phyloP scores from a whole-genome alignment of 1,140 invertebrate species.

The Papilio dardanus region DNA sequence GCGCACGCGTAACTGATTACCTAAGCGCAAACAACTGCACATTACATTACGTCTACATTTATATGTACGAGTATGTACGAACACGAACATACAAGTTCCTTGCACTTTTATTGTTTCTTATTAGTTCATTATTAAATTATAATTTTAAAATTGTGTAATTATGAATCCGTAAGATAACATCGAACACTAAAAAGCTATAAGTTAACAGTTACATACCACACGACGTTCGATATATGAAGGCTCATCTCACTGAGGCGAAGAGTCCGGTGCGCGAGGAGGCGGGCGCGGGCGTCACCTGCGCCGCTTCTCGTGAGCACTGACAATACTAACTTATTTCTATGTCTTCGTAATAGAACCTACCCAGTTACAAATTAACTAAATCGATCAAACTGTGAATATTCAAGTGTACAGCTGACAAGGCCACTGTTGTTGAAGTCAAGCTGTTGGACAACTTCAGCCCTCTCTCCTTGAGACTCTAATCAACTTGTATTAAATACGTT shows the following conservation, averaged over 20 bases:
- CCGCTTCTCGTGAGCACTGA: neutral
- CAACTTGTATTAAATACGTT: neutral
- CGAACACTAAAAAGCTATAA: too few species aligned
- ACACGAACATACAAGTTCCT: constrained; percentile 17
- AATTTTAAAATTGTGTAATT: too few species aligned
- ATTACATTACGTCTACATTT: constrained; percentile 6
- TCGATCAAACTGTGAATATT: neutral
- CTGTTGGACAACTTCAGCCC: neutral
- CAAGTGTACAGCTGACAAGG: neutral
- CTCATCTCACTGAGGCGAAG: constrained; percentile 32
- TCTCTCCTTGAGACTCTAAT: neutral
- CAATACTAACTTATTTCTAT: neutral
- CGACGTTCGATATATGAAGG: constrained; percentile 37
- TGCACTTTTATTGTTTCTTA: neutral
- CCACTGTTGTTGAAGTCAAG: neutral
- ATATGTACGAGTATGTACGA: neutral
- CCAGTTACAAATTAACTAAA: neutral
- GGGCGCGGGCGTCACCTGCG: neutral
- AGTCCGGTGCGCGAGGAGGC: constrained; percentile 20
- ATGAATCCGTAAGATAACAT: too few species aligned
- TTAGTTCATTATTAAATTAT: neutral
- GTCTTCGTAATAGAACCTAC: too few species aligned
- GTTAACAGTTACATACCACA: constrained; percentile 37
- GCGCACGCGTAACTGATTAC: constrained; percentile 16
- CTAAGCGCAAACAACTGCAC: constrained; percentile 22